phyloP scores from a whole-genome alignment of 2,888 invertebrate species.

The Masnerella sp. region DNA sequence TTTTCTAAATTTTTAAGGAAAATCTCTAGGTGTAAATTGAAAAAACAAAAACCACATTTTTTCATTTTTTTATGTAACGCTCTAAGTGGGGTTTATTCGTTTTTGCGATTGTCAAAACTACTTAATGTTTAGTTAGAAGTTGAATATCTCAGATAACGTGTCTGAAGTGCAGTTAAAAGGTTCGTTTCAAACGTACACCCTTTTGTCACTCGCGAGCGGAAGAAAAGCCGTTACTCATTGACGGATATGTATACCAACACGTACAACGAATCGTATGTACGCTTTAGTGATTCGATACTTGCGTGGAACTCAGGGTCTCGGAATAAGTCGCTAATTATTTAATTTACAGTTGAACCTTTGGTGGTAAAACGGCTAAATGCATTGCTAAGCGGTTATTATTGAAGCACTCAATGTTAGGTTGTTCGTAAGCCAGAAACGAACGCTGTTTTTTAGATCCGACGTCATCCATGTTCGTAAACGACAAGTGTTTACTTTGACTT shows the following conservation, averaged over 20 bases:
- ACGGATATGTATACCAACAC: slow-evolving; percentile 8
- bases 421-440: slow-evolving; percentile 5
- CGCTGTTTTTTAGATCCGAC: background rate
- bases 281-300: slow-evolving; percentile 34
- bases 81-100: too few species aligned
- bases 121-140: slow-evolving; percentile 6
- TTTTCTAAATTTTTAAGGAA: too few species aligned
- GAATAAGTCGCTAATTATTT: slow-evolving; percentile 38
- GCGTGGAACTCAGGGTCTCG: slow-evolving; percentile 22
- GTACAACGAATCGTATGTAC: slow-evolving; percentile 14
- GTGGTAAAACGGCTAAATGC: slow-evolving; percentile 21
- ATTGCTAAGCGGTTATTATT: slow-evolving; percentile 27
- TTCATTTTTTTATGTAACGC: too few species aligned
- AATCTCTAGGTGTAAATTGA: too few species aligned
- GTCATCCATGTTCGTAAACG: slow-evolving; percentile 5
- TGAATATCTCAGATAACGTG: slow-evolving; percentile 6
- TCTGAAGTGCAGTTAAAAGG: slow-evolving; percentile 46
- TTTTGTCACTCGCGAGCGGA: slow-evolving; percentile 43
- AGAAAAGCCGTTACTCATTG: slow-evolving; percentile 44
- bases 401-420: slow-evolving; percentile 8
- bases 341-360: slow-evolving; percentile 23
- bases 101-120: too few species aligned
- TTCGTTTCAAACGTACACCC: slow-evolving; percentile 34
- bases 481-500: background rate
- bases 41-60: too few species aligned